Base-by-base conservation (phyloP, 2,888 invertebrate species). In the Copidosoma aretas region DNA sequence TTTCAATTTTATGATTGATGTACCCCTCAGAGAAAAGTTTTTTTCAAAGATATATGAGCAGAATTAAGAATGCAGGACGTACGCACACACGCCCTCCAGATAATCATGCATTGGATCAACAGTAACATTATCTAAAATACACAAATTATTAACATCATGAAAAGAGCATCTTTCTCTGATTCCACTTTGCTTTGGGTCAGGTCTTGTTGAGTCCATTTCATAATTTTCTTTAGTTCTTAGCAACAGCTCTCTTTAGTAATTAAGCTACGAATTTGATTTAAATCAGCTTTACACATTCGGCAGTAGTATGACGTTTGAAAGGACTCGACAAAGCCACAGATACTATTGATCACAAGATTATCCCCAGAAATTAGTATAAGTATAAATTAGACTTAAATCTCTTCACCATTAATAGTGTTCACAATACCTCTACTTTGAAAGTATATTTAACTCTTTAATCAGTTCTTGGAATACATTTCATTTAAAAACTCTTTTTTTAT, bases 51-150 rank as follows among this genome's bases (percentile, higher is more conserved):
- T 10, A 10, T n/a, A 49, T 21, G 52, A 19, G 2, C 12, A 12
- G 8, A 53, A 19, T 21, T 19, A 22, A 21, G 21, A 12, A 19
- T 53, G 17, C 19, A 68, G n/a, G 19, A 60, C 62, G 32, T 64
- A 69, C 43, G 46, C 54, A 19, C 54, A 64, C 19, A 64, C 24
- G 1, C 64, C 68, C 43, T 69, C 66, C 2, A 66, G n/a, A 0
- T 53, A 15, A 22, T 66, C 66, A 52, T 66, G 66, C 32, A 58
- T 49, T 41, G 57, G 53, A 60, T 70, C 66, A 43, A 67, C 63
- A 21, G 53, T 52, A 25, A 70, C 1, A 66, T 70, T 70, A 1
- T 65, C 54, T 10, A 63, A 58, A 25, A 64, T 57, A 54, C 60
- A 67, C 58, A 60, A 70, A 60, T 56, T 25, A 14, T 32, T 12